Percentiles rank a stretch among this genome's conserved stretches.
These are phyloP conservation scores for Alectura lathami DNA, from an alignment of 2,113 vertebrate species.

Conservation along the genomic window DNA sequence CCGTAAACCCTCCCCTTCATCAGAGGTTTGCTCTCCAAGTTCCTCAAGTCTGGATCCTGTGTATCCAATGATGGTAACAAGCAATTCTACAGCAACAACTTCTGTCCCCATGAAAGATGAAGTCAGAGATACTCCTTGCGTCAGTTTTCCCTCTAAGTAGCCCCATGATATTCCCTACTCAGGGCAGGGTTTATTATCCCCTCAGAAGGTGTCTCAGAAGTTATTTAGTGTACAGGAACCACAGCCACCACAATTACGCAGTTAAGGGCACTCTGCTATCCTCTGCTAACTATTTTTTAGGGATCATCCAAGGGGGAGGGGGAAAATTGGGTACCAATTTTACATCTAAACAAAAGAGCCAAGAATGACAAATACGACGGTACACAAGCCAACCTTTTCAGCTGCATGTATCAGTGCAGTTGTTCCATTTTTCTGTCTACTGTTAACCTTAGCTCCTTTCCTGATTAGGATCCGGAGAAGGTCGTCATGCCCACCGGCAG, in stretches of 20 bases:
- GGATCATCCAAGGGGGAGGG: not conserved
- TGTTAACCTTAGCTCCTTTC: conserved; percentile 92
- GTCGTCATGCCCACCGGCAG: conserved; percentile 94
- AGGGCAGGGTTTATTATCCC: not conserved
- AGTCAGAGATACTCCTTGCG: not conserved
- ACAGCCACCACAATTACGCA: not conserved
- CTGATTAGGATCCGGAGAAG: conserved; percentile 90
- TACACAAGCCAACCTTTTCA: conserved; percentile 85
- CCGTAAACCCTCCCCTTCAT: not conserved
- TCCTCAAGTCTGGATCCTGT: not conserved
- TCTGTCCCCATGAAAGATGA: not conserved
- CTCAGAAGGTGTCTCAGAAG: not conserved
- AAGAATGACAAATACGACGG: not conserved
- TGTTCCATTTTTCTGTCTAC: conserved; percentile 92
- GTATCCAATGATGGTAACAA: not conserved
- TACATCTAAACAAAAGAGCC: not conserved
- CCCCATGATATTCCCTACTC: not conserved
- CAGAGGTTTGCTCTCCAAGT: not conserved
- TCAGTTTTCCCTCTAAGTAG: not conserved
- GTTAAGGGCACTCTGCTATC: not conserved
- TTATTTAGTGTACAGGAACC: not conserved
- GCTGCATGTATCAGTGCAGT: conserved; percentile 95
- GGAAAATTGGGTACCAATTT: not conserved
- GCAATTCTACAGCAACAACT: not conserved
- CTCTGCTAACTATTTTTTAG: not conserved